These are phyloP conservation scores for Panopea generosa DNA, from an alignment of 2,888 invertebrate species.

Conservation along the genomic window DNA sequence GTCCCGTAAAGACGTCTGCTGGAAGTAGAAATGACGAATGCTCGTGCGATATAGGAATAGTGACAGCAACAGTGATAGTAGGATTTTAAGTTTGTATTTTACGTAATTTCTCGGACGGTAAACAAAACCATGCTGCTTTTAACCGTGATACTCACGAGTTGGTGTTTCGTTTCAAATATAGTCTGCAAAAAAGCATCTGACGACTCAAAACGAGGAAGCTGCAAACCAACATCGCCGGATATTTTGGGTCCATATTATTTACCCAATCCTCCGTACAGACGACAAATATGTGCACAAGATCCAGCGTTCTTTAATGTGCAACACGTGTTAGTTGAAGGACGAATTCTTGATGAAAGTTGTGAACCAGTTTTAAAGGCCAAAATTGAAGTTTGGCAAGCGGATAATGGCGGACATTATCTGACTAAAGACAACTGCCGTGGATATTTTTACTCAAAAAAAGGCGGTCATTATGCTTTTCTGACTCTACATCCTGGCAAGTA, in stretches of 20 bases:
- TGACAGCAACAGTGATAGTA: too few species aligned
- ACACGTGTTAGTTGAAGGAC: slow-evolving; percentile 57
- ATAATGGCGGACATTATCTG: slow-evolving; percentile 55
- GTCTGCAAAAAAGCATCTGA: not conserved
- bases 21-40: too few species aligned
- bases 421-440: slow-evolving; percentile 53
- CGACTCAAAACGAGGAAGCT: slow-evolving; percentile 1
- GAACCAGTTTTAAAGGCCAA: slow-evolving; percentile 32
- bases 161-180: not conserved
- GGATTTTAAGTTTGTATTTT: too few species aligned
- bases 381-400: slow-evolving; percentile 64
- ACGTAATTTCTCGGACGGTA: too few species aligned
- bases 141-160: not conserved
- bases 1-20: too few species aligned
- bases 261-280: slow-evolving; percentile 50
- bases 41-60: too few species aligned
- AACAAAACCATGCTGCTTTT: too few species aligned
- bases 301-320: slow-evolving; percentile 1
- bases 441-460: slow-evolving; percentile 36
- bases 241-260: slow-evolving; percentile 63
- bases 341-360: slow-evolving; percentile 48
- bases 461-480: slow-evolving; percentile 55
- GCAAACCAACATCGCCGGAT: slow-evolving; percentile 58
- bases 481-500: slow-evolving; percentile 63
- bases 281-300: slow-evolving; percentile 46